Base-by-base conservation (phyloP, 2,797 vertebrate species). In the Rhinogobio ventralis region DNA sequence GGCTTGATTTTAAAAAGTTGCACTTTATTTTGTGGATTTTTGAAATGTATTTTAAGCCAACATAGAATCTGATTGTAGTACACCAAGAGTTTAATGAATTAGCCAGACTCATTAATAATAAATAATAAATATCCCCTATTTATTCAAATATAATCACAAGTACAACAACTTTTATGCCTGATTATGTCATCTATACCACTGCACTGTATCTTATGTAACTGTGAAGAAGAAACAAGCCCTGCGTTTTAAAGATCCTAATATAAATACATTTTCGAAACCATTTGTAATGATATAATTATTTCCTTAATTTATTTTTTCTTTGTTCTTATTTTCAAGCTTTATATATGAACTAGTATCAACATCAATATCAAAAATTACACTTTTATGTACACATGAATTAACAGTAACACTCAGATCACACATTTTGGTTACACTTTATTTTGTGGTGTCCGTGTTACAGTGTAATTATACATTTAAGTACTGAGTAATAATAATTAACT, bases 21-120 rank as follows among this genome's bases (percentile, higher is more conserved):
- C 86, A 89, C 88, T 89, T 87, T 87, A 87, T 72, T 60, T 64
- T 67, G 39, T 62, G 15, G 62, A 75, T 55, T 72, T 4, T 7
- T 39, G 0, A 60, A 13, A 84, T 67, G 45, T 76, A 36, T 68
- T 79, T 53, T 67, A 42, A 66, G 69, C 42, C 45, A 67, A 66
- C 57, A 36, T n/a, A 51, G 39, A 72, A 33, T 46, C 15, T 28
- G 25, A 72, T 13, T 33, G 28, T n/a, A 81, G 68, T 33, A 39
- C 55, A 36, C 13, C 20, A 64, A 25, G 20, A 55, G 14, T 53
- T 80, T 7, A 11, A 53, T 68, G 62, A 46, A 82, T 82, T 60
- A 46, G 39, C 28, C 30, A 39, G 14, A 28, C 19, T 72, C 17
- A 60, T 36, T 66, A 36, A 64, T 82, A 64, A 74, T 74, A n/a